Percentiles rank a stretch among this genome's conserved stretches.
phyloP scores from a whole-genome alignment of 2,888 invertebrate species.

The Oligia strigilis region DNA sequence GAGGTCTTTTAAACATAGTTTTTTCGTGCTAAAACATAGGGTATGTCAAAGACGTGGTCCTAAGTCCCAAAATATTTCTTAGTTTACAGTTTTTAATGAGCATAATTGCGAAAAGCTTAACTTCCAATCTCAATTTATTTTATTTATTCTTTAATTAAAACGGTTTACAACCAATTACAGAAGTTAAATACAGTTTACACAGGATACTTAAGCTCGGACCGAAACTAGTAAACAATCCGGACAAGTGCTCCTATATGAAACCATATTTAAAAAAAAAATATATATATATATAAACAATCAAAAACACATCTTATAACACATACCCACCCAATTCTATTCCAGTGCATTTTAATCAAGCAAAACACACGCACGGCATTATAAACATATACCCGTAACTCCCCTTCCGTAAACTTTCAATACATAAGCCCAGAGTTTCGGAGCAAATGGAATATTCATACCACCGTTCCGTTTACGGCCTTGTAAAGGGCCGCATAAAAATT shows the following conservation, averaged over 20 bases:
- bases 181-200: no score
- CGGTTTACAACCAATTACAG: no score
- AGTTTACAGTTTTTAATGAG: not conserved
- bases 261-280: no score
- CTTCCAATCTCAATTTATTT: no score
- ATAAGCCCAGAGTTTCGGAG: constrained; percentile 79
- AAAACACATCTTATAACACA: constrained; percentile 10
- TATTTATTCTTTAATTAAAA: no score
- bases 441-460: constrained; percentile 90
- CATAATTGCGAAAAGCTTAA: not conserved
- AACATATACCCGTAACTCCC: constrained; percentile 61
- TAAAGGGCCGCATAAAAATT: constrained; percentile 89
- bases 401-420: constrained; percentile 77
- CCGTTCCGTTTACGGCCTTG: constrained; percentile 88
- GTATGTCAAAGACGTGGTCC: not conserved
- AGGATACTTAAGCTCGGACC: not conserved
- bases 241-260: not conserved
- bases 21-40: not conserved
- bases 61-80: not conserved
- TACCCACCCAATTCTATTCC: constrained; percentile 43
- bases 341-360: constrained; percentile 72
- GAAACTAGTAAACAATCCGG: not conserved
- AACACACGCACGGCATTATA: constrained; percentile 64
- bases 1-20: not conserved
- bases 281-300: not conserved